A percentile compares a stretch with the other conserved stretches of the same genome.
phyloP scores from a whole-genome alignment of 2,888 invertebrate species.

The Heteromurus nitidus region DNA sequence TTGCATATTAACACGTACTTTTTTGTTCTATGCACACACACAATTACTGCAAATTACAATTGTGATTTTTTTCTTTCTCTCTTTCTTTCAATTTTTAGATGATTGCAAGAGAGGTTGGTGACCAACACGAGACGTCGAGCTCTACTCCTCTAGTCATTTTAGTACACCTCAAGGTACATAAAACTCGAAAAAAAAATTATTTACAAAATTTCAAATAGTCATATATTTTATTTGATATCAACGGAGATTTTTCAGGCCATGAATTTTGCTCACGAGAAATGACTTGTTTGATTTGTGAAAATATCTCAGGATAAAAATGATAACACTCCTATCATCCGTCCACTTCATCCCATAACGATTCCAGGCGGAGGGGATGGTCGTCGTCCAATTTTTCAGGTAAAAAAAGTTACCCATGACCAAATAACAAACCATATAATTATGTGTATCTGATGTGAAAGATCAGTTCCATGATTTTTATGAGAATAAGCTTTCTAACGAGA shows the following conservation, averaged over 20 bases:
- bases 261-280: neutral
- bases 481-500: neutral
- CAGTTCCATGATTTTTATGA: conserved; percentile 23
- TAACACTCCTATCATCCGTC: conserved; percentile 88
- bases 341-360: conserved; percentile 86
- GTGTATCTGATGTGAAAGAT: neutral
- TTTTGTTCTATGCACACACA: conserved; percentile 8
- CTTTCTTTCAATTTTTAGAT: too few relatives aligned
- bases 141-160: conserved; percentile 85
- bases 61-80: conserved; percentile 11
- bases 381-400: conserved; percentile 83
- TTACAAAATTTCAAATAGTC: neutral
- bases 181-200: too few relatives aligned
- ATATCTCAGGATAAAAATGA: conserved; percentile 87
- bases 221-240: neutral
- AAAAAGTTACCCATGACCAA: neutral
- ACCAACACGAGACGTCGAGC: conserved; percentile 84
- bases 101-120: conserved; percentile 86
- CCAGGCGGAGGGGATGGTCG: conserved; percentile 86
- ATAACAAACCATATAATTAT: too few relatives aligned
- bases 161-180: conserved; percentile 77
- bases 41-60: conserved; percentile 14
- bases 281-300: conserved; percentile 1
- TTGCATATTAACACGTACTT: conserved; percentile 52
- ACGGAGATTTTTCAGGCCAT: neutral